Conservation (phyloP, 2,113 vertebrate species). For the Tragelaphus imberbis region DNA sequence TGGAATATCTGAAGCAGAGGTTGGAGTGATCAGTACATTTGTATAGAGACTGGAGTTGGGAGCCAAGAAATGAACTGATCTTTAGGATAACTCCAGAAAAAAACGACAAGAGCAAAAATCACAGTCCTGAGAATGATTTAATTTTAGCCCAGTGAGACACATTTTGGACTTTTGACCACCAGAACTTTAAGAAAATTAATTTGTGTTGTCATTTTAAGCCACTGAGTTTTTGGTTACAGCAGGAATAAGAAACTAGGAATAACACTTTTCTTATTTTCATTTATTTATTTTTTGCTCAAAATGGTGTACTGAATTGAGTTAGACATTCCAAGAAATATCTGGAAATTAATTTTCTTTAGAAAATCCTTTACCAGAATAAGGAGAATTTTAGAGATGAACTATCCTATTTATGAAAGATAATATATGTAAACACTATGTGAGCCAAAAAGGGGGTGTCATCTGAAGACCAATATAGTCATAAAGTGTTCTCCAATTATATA, state of each 20-base stretch:
- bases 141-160: neutral
- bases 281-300: neutral
- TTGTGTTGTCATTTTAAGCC: neutral
- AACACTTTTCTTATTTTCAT: neutral
- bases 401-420: neutral
- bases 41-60: neutral
- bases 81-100: neutral
- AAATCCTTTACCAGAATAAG: neutral
- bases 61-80: accelerated
- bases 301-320: neutral
- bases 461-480: neutral
- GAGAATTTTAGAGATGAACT: neutral
- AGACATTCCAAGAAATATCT: neutral
- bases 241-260: neutral
- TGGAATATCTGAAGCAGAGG: neutral
- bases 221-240: neutral
- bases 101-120: neutral
- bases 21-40: neutral
- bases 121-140: neutral
- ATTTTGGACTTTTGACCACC: neutral
- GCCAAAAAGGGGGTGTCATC: neutral
- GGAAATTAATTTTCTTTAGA: neutral
- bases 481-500: neutral
- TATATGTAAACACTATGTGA: neutral
- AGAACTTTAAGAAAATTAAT: neutral